Base-by-base conservation (phyloP, 37 sponge, comb jelly and placozoan species). In the Ephydatia muelleri region DNA sequence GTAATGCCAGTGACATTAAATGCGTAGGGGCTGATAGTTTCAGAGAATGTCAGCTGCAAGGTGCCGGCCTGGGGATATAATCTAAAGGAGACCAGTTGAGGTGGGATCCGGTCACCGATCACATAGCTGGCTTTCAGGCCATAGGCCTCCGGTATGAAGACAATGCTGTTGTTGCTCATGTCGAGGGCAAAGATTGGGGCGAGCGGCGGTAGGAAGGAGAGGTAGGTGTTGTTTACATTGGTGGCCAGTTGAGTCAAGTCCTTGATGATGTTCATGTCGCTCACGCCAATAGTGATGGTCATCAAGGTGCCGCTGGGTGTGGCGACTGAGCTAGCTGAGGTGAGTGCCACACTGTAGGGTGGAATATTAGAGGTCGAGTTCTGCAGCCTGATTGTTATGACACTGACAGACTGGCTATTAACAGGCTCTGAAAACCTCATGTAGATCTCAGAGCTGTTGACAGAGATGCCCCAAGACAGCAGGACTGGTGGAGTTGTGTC, bases 361-460 rank as follows among this genome's bases (percentile, higher is more conserved):
- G 19, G 37, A 14, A 28, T 35, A 25, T 26, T 23, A 28, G 65
- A 26, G 12, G 4, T 75, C 12, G 38, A 73, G 39, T 84, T 90
- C 79, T 90, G 88, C 65, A 93, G 47, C 69, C 67, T 67, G 67
- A 90, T 79, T 30, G 37, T 27, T 2, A 85, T 39, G 27, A 83
- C 49, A 34, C 79, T 79, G 13, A 93, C 71, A 8, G 88, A 90
- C 21, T 81, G 73, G 39, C 49, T 49, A 70, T 92, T 84, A 25
- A 92, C 86, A 34, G 95, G 86, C 82, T 95, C 95, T 82, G 73
- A 78, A 68, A 95, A 95, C n/a, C 81, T 74, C 75, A 97, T 81
- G 30, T 79, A 71, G 5, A 97, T 68, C 29, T 83, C 73, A 37
- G 93, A 90, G 35, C 38, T 89, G 83, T 94, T 83, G 67, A 94